Conservation (phyloP, 2,888 invertebrate species). For the Hyposoter dolosus region DNA sequence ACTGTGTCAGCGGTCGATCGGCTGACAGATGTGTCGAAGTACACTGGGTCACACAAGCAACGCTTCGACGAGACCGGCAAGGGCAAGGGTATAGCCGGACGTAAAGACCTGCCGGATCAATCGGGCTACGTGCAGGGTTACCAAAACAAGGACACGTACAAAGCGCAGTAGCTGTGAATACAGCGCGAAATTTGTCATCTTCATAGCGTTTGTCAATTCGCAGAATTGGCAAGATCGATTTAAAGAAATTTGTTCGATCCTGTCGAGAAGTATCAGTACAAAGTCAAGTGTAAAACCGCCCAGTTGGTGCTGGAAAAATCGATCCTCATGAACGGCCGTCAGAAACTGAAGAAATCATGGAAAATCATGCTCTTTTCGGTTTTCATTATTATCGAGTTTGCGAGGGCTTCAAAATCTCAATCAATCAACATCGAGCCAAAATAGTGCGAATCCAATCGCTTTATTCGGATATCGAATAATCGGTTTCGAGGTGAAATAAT, state of each 20-base stretch:
- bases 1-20: slow-evolving; percentile 88
- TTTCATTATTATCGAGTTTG: background rate
- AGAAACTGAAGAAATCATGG: background rate
- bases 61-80: slow-evolving; percentile 94
- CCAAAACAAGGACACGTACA: slow-evolving; percentile 92
- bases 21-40: slow-evolving; percentile 94
- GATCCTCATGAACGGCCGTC: background rate
- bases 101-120: slow-evolving; percentile 90
- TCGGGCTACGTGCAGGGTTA: slow-evolving; percentile 94
- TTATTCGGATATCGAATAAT: background rate
- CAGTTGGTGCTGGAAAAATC: slow-evolving; percentile 19
- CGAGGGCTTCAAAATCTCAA: background rate
- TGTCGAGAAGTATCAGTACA: slow-evolving; percentile 18
- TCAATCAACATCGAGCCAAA: background rate
- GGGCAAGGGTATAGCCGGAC: slow-evolving; percentile 94
- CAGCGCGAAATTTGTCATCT: slow-evolving; percentile 16
- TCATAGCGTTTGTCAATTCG: slow-evolving; percentile 45
- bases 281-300: background rate
- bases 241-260: slow-evolving; percentile 7
- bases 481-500: background rate
- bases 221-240: slow-evolving; percentile 30
- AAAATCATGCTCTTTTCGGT: background rate
- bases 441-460: background rate
- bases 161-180: slow-evolving; percentile 74
- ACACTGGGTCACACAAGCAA: slow-evolving; percentile 95